Evolutionary conservation across 2,888 invertebrate genomes (phyloP).

Genomic region (Ametastegia equiseti): DNA sequence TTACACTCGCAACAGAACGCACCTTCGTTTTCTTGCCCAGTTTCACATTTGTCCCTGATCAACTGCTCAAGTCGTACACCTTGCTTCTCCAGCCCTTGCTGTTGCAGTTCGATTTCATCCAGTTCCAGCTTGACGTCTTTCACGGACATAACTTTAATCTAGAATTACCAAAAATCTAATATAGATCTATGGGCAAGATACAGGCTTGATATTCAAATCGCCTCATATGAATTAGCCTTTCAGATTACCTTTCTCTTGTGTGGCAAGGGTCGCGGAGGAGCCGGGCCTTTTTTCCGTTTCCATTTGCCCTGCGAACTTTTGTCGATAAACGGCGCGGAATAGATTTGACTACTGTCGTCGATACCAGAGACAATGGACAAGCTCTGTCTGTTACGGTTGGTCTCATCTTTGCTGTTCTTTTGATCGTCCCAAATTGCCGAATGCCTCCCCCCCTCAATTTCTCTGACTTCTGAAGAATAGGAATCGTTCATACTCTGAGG

Average conservation of each 20-base stretch:
- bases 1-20: background rate
- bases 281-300: slow-evolving; percentile 89
- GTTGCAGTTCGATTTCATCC: slow-evolving; percentile 90
- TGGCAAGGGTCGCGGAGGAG: slow-evolving; percentile 87
- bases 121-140: slow-evolving; percentile 82
- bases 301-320: slow-evolving; percentile 84
- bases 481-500: slow-evolving; percentile 54
- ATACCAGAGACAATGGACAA: slow-evolving; percentile 52
- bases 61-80: slow-evolving; percentile 94
- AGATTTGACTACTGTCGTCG: slow-evolving; percentile 53
- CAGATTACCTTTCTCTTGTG: slow-evolving; percentile 80
- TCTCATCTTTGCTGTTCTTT: slow-evolving; percentile 80
- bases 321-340: slow-evolving; percentile 71
- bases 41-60: slow-evolving; percentile 90
- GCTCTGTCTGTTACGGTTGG: slow-evolving; percentile 79
- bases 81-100: slow-evolving; percentile 92
- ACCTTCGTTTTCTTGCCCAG: slow-evolving; percentile 72
- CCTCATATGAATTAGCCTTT: background rate
- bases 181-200: background rate
- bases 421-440: slow-evolving; percentile 76
- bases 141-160: slow-evolving; percentile 77
- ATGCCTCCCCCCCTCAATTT: slow-evolving; percentile 50
- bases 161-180: slow-evolving; percentile 35
- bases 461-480: slow-evolving; percentile 50
- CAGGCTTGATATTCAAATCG: background rate